Evolutionary conservation across 2,113 vertebrate genomes (phyloP).

Genomic region (Clarias magur): DNA sequence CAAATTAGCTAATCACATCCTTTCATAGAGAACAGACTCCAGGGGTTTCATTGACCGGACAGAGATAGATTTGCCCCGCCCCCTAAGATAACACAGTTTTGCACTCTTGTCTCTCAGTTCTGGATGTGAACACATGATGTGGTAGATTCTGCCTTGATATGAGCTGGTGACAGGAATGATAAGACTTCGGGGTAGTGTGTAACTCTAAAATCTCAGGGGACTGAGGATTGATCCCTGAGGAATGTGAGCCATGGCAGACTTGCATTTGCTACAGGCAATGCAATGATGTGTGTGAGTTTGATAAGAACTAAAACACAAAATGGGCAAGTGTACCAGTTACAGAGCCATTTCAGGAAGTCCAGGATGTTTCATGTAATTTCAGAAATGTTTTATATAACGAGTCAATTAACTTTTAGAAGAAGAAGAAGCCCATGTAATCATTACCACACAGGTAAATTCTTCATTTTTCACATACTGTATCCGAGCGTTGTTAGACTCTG

Average conservation of each 20-base stretch:
- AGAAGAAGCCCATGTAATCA: no score
- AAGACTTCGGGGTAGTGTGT: not conserved
- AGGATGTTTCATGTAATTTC: not conserved
- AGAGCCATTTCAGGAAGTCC: not conserved
- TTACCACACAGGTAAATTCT: no score
- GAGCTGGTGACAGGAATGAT: not conserved
- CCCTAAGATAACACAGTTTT: not conserved
- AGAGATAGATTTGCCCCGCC: not conserved
- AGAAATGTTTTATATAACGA: not conserved
- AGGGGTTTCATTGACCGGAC: not conserved
- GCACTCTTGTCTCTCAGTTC: not conserved
- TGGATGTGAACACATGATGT: not conserved
- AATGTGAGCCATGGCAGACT: not conserved
- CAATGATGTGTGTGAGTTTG: not conserved
- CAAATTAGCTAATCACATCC: no score
- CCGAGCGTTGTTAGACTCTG: no score
- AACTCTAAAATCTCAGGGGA: not conserved
- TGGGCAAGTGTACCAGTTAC: not conserved
- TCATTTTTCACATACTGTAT: no score
- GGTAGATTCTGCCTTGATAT: not conserved
- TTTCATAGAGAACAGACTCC: not conserved
- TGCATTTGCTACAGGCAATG: not conserved
- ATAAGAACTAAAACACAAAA: not conserved
- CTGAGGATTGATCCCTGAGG: slow-evolving; percentile 1
- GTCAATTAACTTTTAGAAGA: not conserved